These are phyloP conservation scores for Cliona cf. orientalis DNA, from an alignment of 37 sponge, comb jelly and placozoan genomes.

Conservation along the genomic window DNA sequence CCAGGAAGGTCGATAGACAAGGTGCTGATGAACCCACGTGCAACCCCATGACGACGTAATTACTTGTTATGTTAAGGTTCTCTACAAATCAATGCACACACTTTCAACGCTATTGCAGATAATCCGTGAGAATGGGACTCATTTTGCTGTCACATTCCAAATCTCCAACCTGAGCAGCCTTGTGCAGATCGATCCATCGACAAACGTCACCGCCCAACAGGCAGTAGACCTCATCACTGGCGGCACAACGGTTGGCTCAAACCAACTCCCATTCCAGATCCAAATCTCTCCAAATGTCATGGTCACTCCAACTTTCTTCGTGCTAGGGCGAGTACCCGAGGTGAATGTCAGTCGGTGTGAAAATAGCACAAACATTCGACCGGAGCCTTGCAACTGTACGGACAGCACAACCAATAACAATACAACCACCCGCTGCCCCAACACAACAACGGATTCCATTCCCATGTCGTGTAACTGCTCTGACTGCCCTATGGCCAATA, in stretches of 20 bases:
- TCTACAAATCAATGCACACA: too few relatives aligned
- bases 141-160: conserved; percentile 27
- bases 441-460: too few relatives aligned
- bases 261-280: conserved; percentile 12
- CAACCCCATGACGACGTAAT: too few relatives aligned
- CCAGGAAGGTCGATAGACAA: too few relatives aligned
- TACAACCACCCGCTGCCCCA: too few relatives aligned
- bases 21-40: too few relatives aligned
- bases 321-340: background rate
- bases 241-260: background rate
- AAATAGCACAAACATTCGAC: background rate
- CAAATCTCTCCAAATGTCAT: background rate
- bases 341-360: too few relatives aligned
- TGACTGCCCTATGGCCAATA: too few relatives aligned
- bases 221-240: background rate
- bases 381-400: too few relatives aligned
- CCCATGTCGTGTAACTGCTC: too few relatives aligned
- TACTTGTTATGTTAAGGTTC: too few relatives aligned
- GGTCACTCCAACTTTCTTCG: background rate
- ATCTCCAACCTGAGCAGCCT: conserved; percentile 26
- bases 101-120: conserved; percentile 25
- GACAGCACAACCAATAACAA: too few relatives aligned
- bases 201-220: background rate
- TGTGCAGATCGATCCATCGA: background rate
- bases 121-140: background rate